Evolutionary conservation across 2,888 invertebrate species (phyloP).

Genomic region (Nymphalis c-album): DNA sequence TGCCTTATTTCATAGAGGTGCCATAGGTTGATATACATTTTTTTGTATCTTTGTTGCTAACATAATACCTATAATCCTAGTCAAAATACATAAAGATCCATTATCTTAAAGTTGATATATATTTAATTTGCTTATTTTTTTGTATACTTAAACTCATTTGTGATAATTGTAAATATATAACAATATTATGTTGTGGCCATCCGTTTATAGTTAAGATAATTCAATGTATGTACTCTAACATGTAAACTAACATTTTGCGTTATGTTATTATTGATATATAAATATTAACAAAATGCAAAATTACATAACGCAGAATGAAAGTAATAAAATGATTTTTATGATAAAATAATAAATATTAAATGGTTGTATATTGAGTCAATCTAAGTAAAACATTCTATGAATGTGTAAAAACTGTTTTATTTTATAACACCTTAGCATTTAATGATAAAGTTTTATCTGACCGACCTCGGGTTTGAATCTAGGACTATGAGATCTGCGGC

Average conservation of each 20-base stretch:
- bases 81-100: constrained; percentile 49
- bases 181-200: constrained; percentile 72
- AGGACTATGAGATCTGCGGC: no score
- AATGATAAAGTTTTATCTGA: neutral
- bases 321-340: constrained; percentile 42
- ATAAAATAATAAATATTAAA: constrained; percentile 58
- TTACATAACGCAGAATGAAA: constrained; percentile 50
- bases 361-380: constrained; percentile 68
- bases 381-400: constrained; percentile 78
- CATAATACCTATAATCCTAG: constrained; percentile 53
- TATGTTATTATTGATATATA: constrained; percentile 5
- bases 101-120: constrained; percentile 34
- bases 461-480: no score
- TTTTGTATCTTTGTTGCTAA: constrained; percentile 12
- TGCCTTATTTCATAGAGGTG: constrained; percentile 67
- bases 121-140: constrained; percentile 35
- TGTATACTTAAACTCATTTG: constrained; percentile 63
- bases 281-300: neutral
- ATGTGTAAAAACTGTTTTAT: constrained; percentile 65
- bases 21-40: constrained; percentile 53
- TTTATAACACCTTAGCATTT: constrained; percentile 33
- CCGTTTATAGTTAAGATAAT: constrained; percentile 48
- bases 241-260: constrained; percentile 39
- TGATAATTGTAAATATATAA: constrained; percentile 74
- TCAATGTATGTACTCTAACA: constrained; percentile 36